phyloP scores from a whole-genome alignment of 2,888 invertebrate species.

The Mesorhabditis belari region DNA sequence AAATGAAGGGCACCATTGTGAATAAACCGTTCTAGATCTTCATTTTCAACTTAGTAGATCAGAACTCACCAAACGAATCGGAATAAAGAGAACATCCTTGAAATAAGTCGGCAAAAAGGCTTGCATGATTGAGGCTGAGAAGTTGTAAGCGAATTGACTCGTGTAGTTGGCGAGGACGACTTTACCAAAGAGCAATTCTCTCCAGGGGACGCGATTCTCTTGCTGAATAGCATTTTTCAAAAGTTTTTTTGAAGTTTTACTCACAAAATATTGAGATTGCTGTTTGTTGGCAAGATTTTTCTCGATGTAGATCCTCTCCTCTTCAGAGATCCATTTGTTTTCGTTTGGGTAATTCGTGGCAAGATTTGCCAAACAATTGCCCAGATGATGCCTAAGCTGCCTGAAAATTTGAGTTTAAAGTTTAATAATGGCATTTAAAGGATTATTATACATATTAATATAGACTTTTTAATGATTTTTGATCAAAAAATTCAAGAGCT shows the following conservation, averaged over 20 bases:
- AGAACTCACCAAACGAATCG: neutral
- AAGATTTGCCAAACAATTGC: neutral
- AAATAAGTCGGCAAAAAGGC: neutral
- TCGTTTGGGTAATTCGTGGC: neutral
- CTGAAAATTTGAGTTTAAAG: too few species aligned
- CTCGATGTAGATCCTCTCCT: neutral
- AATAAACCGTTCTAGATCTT: constrained; percentile 12
- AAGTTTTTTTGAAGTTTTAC: neutral
- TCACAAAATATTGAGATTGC: neutral
- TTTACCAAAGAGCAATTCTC: neutral
- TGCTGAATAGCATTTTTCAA: neutral
- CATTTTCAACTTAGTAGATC: neutral
- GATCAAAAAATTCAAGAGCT: neutral
- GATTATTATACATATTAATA: neutral
- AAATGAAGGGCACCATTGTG: constrained; percentile 16
- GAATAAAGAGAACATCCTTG: neutral
- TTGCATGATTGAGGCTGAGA: neutral
- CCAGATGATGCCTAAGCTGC: neutral
- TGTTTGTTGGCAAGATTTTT: neutral
- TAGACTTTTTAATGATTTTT: too few species aligned
- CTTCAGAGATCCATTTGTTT: neutral
- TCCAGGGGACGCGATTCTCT: neutral
- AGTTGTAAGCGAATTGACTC: neutral
- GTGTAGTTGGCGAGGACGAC: neutral
- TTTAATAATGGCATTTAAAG: neutral